These are phyloP conservation scores for Notechis scutatus DNA, from an alignment of 2,113 vertebrate species.

Conservation along the genomic window DNA sequence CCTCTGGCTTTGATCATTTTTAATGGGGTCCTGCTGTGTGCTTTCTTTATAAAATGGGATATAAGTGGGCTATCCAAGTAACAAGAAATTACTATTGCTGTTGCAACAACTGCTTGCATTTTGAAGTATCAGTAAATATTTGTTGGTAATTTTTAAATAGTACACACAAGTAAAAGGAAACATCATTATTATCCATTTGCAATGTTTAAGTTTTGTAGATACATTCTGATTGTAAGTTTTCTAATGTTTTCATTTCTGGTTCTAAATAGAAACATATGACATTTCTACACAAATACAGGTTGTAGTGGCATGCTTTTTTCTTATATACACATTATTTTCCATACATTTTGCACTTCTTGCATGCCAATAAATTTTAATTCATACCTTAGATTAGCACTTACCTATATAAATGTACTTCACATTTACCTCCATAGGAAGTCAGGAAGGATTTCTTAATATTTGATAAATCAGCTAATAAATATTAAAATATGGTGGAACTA, in stretches of 20 bases:
- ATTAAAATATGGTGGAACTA: conserved; percentile 5
- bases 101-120: not conserved
- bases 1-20: not conserved
- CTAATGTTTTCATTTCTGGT: not conserved
- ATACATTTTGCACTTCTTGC: conserved; percentile 19
- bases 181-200: not conserved
- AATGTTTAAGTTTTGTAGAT: conserved; percentile 1
- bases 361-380: conserved; percentile 14
- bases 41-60: not conserved
- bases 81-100: not conserved
- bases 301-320: not conserved
- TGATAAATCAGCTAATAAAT: conserved; percentile 32
- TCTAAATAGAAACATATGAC: not conserved
- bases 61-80: not conserved
- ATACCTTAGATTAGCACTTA: conserved; percentile 20
- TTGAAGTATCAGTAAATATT: not conserved
- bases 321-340: conserved; percentile 22
- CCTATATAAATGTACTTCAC: conserved; percentile 23
- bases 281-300: conserved; percentile 23
- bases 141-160: not conserved
- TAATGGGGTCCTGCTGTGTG: not conserved
- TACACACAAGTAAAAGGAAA: not conserved
- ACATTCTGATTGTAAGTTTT: not conserved
- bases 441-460: conserved; percentile 24
- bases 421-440: conserved; percentile 10